Base-by-base conservation (phyloP, 2,113 vertebrate genomes). In the Leiothrix lutea region DNA sequence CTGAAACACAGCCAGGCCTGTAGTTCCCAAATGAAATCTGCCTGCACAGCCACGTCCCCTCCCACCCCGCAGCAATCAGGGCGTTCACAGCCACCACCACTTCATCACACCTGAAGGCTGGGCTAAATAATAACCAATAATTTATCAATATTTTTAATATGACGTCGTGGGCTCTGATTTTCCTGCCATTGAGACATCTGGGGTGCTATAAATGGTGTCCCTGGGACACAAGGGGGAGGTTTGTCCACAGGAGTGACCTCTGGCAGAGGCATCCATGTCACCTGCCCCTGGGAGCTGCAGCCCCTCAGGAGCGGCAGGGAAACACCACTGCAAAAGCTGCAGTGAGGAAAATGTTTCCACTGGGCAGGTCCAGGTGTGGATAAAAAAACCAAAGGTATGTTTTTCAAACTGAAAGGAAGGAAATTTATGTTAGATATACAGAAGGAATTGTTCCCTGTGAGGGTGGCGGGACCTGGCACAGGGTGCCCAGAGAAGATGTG, bases 171-270 rank as follows among this genome's bases (percentile, higher is more conserved):
- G 17, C 47, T 45, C n/a, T 4, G 66, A 24, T 71, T 82, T 74
- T 42, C 57, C 48, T 53, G 36, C 60, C 6, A 0, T 25, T 0
- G 6, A 53, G 64, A 17, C 6, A 4, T 2, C 9, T 14, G 36
- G 22, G 47, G 31, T 1, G 17, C 40, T 11, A 21, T 45, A 57
- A 84, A 51, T 78, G 81, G n/a, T 8, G 60, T 51, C 54, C 53
- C n/a, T 38, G 0, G 36, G 19, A 4, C 40, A 24, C 12, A 2
- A 1, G 73, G 42, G 54, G 33, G 45, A 17, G 77, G 4, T 64
- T 31, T 54, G 21, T 2, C 36, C 26, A 0, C 20, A 12, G 57
- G 21, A 38, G 36, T 38, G 73, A 40, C 40, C 73, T 13, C 40
- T 1, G 24, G 38, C 56, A 45, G 54, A 11, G 54, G 53, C 45